Base-by-base conservation (phyloP, 2,797 vertebrate genomes). In the Prunella strophiata region DNA sequence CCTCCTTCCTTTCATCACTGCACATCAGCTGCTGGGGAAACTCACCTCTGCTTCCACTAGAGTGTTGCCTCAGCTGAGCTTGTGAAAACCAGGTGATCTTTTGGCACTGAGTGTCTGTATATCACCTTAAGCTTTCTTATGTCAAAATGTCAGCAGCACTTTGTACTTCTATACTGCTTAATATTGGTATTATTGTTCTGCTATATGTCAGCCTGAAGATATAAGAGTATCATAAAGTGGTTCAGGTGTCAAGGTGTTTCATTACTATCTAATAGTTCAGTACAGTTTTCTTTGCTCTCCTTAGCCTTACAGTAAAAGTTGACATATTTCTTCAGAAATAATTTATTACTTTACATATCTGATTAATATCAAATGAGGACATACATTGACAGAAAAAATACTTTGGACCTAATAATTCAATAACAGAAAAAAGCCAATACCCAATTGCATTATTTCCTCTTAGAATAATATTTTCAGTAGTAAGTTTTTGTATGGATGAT, bases 161-260 rank as follows among this genome's bases (percentile, higher is more conserved):
- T 27, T 14, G 38, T 90, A 75, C 59, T 92, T 93, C 72, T 83
- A 86, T 86, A 68, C 62, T 86, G 47, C 79, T 92, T 89, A 85
- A 67, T 72, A 80, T 66, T 16, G 2, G 66, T 65, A 66, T 83
- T 92, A 77, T 89, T 94, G 58, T 94, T 94, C 79, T 88, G 75
- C 76, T 84, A 22, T 78, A 65, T 78, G 85, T 91, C 85, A 96
- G 70, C 58, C 66, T 75, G 70, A 89, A 93, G 82, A 93, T 89
- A 45, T 43, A 89, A 61, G 67, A 48, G 67, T 34, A 40, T 68
- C 91, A 78, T 88, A 81, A 92, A 83, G 50, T 86, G 38, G n/a
- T 84, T 78, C 68, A 92, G 79, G 62, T 94, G 94, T 88, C 85
- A 94, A 81, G 62, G 62, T 78, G 76, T 91, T 91, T 91, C 91